A percentile compares a stretch with the other conserved stretches of the same genome.
These are phyloP conservation scores for Eulemur rufifrons DNA, from an alignment of 2,113 vertebrate species.

Conservation along the genomic window DNA sequence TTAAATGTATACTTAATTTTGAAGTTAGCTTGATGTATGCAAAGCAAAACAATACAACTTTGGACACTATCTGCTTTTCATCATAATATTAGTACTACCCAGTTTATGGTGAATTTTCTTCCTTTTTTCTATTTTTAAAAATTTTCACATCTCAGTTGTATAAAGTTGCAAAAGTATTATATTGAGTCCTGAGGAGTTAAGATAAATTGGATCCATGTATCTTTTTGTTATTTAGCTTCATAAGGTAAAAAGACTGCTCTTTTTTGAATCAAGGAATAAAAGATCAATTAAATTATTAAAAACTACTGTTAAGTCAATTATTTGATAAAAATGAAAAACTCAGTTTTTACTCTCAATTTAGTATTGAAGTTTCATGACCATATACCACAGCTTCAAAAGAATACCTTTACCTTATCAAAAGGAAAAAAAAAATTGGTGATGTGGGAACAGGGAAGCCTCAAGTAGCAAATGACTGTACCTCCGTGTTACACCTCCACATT, in stretches of 20 bases:
- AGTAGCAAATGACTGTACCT: neutral
- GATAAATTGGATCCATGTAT: neutral
- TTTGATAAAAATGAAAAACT: neutral
- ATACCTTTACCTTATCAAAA: neutral
- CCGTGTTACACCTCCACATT: neutral
- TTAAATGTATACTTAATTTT: conserved; percentile 35
- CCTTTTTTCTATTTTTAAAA: neutral
- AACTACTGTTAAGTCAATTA: neutral
- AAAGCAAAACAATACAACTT: neutral
- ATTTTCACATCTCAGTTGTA: neutral
- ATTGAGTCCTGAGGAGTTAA: neutral
- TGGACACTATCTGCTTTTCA: neutral
- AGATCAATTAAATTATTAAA: neutral
- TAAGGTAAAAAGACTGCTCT: neutral
- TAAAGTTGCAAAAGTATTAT: conserved; percentile 1
- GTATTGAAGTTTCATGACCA: neutral
- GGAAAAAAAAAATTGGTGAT: neutral
- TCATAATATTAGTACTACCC: neutral
- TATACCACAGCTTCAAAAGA: neutral
- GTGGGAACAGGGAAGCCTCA: neutral
- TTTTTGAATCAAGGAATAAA: neutral
- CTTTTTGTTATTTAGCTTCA: neutral
- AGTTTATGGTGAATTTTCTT: neutral
- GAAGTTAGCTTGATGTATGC: neutral
- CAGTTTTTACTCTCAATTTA: neutral